Conservation (phyloP, 2,113 vertebrate genomes). For the Rhinogobius similis region DNA sequence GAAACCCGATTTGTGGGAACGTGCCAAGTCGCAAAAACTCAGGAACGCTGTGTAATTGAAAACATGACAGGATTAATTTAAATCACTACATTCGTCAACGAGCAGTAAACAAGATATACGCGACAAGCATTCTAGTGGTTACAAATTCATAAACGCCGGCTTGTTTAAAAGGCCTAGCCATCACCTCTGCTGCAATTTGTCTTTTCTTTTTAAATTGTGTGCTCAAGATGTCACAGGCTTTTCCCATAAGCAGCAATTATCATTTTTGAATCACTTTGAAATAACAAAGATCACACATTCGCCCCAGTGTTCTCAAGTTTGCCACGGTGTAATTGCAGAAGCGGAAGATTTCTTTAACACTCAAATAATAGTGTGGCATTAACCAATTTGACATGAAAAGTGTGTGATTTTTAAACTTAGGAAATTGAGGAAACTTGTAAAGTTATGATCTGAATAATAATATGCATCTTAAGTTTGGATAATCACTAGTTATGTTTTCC, state of each 20-base stretch:
- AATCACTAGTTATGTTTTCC: neutral
- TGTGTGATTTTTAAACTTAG: neutral
- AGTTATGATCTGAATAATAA: neutral
- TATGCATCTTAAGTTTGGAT: neutral
- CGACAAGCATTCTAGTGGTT: slow-evolving; percentile 27
- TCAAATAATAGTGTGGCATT: neutral
- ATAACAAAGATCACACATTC: neutral
- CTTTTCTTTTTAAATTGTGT: neutral
- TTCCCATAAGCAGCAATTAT: slow-evolving; percentile 1
- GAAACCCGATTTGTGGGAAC: slow-evolving; percentile 56
- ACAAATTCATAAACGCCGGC: slow-evolving; percentile 8
- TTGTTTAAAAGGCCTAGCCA: neutral
- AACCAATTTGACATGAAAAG: neutral
- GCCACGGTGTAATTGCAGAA: neutral
- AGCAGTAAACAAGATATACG: slow-evolving; percentile 54
- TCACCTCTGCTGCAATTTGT: neutral
- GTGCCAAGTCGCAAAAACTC: slow-evolving; percentile 40
- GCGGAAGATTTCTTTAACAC: slow-evolving; percentile 1
- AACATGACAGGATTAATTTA: slow-evolving; percentile 57
- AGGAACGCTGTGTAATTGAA: slow-evolving; percentile 54
- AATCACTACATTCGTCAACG: slow-evolving; percentile 37
- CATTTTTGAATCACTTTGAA: neutral
- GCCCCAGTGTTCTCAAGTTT: neutral
- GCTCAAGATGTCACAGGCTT: neutral
- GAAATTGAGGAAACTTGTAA: neutral